These are phyloP conservation scores for Morelia viridis DNA, from an alignment of 2,797 vertebrate species.

Conservation along the genomic window DNA sequence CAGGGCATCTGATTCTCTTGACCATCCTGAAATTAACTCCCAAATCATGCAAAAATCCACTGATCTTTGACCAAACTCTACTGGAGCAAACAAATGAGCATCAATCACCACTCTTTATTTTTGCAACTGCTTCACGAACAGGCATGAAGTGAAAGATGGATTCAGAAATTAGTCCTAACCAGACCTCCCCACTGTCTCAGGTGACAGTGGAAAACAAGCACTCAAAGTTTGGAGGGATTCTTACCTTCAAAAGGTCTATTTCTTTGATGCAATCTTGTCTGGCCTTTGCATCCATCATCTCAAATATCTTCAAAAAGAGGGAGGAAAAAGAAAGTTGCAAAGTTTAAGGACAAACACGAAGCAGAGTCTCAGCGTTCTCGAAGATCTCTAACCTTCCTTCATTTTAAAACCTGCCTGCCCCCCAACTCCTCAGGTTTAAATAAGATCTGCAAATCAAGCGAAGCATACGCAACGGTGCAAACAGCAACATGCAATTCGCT, in stretches of 20 bases:
- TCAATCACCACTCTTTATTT: not conserved
- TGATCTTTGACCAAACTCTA: not conserved
- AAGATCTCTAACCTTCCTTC: slow-evolving; percentile 24
- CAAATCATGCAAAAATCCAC: not conserved
- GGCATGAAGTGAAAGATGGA: not conserved
- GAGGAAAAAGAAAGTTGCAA: not conserved
- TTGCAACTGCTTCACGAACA: not conserved
- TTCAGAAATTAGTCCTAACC: not conserved
- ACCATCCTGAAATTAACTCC: not conserved
- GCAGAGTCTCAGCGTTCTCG: slow-evolving; percentile 3
- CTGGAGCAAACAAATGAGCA: not conserved
- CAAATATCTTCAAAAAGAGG: slow-evolving; percentile 83
- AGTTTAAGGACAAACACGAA: slow-evolving; percentile 34
- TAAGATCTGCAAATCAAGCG: not conserved
- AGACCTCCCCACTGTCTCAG: not conserved
- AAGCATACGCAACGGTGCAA: not conserved
- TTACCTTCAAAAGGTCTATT: slow-evolving; percentile 92
- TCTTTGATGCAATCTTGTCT: slow-evolving; percentile 93
- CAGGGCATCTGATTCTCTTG: not conserved
- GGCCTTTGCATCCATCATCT: slow-evolving; percentile 95
- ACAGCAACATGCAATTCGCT: not conserved
- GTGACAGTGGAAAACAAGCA: not conserved
- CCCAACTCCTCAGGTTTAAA: slow-evolving; percentile 25
- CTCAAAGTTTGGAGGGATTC: slow-evolving; percentile 4
- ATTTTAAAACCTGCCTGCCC: too few species aligned